These are phyloP conservation scores for Notechis scutatus DNA, from an alignment of 2,113 vertebrate species.

Conservation along the genomic window DNA sequence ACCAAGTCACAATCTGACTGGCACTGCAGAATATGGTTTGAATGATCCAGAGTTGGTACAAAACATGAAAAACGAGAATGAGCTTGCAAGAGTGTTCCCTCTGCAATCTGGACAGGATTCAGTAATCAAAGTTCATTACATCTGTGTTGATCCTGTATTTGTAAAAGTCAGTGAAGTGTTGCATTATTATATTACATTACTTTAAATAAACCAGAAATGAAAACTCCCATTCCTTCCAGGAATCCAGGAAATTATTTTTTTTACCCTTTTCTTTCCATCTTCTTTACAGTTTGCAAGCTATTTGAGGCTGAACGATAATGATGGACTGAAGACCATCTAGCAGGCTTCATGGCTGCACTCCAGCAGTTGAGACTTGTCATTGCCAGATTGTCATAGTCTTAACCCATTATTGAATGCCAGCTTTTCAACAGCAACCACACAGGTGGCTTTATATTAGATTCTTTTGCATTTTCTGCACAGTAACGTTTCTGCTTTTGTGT, in stretches of 20 bases:
- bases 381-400: neutral
- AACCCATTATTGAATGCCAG: too few relatives aligned
- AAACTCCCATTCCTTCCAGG: neutral
- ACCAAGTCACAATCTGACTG: neutral
- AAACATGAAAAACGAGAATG: neutral
- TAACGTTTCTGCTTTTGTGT: constrained; percentile 24
- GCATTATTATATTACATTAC: neutral
- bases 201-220: neutral
- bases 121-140: neutral
- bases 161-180: neutral
- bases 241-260: neutral
- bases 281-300: neutral
- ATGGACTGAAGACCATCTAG: neutral
- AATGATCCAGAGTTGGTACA: neutral
- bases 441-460: constrained; percentile 20
- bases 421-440: neutral
- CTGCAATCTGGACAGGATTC: neutral
- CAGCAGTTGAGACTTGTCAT: neutral
- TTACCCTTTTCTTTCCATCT: neutral
- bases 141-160: neutral
- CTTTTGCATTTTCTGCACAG: neutral
- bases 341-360: neutral
- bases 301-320: neutral
- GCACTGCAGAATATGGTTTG: neutral
- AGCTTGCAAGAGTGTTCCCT: neutral